Conservation (phyloP, 2,797 vertebrate genomes). For the Neostethus bicornis region DNA sequence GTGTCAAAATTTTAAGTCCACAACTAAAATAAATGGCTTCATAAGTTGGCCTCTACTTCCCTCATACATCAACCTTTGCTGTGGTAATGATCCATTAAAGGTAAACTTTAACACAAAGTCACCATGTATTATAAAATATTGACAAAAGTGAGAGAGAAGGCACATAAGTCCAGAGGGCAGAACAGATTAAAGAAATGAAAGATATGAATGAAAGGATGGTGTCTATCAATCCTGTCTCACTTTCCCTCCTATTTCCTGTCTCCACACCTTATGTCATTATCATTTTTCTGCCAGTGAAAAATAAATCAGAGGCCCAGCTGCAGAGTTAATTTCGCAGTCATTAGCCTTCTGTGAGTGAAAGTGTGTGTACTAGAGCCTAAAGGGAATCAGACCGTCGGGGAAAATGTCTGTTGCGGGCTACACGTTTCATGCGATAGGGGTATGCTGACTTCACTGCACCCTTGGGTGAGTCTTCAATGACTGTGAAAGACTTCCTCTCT, state of each 20-base stretch:
- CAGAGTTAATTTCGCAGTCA: slow-evolving; percentile 40
- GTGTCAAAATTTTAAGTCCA: too few relatives aligned
- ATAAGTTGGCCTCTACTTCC: too few relatives aligned
- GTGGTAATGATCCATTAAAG: background rate
- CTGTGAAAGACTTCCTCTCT: slow-evolving; percentile 24
- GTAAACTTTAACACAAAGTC: background rate
- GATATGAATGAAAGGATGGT: slow-evolving; percentile 16
- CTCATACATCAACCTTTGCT: background rate
- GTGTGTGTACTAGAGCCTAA: slow-evolving; percentile 11
- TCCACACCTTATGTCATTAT: slow-evolving; percentile 26
- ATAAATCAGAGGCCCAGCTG: slow-evolving; percentile 32
- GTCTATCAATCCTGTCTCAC: slow-evolving; percentile 22
- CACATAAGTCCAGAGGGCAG: background rate
- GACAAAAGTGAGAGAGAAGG: background rate
- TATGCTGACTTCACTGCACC: slow-evolving; percentile 12
- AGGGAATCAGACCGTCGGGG: slow-evolving; percentile 30
- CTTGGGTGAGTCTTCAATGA: slow-evolving; percentile 27
- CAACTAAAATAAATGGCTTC: too few relatives aligned
- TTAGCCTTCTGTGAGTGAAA: background rate
- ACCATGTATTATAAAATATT: background rate
- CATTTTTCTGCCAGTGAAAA: slow-evolving; percentile 33
- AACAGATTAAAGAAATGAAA: slow-evolving; percentile 20
- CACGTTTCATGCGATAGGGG: slow-evolving; percentile 30
- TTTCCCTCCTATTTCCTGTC: slow-evolving; percentile 27
- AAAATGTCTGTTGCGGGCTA: slow-evolving; percentile 33